These are phyloP conservation scores for Coccyzus lansbergi DNA, from an alignment of 2,797 vertebrate genomes.

Conservation along the genomic window DNA sequence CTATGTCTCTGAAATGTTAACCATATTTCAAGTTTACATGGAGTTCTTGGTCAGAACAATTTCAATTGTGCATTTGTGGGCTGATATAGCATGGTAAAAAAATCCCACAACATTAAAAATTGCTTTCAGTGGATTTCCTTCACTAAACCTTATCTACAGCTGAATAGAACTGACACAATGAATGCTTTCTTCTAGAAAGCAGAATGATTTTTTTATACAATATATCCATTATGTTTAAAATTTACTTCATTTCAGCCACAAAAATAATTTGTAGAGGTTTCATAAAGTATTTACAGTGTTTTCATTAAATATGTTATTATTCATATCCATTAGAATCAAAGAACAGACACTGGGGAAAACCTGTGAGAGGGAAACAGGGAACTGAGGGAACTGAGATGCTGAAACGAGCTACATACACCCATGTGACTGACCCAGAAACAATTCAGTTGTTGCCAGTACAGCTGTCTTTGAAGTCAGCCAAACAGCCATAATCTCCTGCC, in stretches of 20 bases:
- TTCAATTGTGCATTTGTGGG: background rate
- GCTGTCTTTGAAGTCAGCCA: constrained; percentile 71
- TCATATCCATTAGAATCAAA: constrained; percentile 36
- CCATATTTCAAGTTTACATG: background rate
- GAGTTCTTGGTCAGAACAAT: background rate
- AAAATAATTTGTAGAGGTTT: constrained; percentile 26
- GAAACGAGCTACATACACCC: background rate
- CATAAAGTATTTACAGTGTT: background rate
- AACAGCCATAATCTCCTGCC: constrained; percentile 23
- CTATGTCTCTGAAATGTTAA: background rate
- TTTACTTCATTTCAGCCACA: background rate
- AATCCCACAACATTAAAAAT: background rate
- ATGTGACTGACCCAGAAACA: constrained; percentile 56
- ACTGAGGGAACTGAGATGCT: constrained; percentile 4
- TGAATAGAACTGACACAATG: background rate
- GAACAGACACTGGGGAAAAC: constrained; percentile 4
- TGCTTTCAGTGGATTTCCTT: background rate
- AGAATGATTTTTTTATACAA: background rate
- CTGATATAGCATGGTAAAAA: background rate
- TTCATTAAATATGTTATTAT: constrained; percentile 22
- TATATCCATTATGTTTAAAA: background rate
- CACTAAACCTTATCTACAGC: background rate
- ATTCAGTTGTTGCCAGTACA: constrained; percentile 61
- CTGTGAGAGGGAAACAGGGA: background rate
- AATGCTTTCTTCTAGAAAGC: background rate